phyloP scores from a whole-genome alignment of 2,113 vertebrate species.

The Silurus glanis region DNA sequence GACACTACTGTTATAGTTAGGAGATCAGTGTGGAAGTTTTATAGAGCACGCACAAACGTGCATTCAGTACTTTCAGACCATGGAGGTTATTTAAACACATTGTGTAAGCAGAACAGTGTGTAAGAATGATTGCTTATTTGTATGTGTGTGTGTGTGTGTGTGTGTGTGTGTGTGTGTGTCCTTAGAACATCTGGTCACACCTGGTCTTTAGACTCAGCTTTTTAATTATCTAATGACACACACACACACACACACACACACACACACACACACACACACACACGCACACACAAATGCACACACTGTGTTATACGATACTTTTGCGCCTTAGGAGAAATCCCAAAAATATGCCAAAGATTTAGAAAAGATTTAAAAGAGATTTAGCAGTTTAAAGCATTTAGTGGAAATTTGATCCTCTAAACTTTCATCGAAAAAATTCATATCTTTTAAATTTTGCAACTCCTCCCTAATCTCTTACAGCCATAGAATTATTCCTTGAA shows the following conservation, averaged over 20 bases:
- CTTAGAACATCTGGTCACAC: slow-evolving; percentile 14
- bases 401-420: background rate
- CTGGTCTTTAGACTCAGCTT: background rate
- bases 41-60: background rate
- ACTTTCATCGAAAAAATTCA: background rate
- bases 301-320: background rate
- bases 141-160: background rate
- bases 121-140: background rate
- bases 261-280: slow-evolving; percentile 3
- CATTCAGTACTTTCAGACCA: background rate
- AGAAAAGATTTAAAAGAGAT: background rate
- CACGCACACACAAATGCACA: background rate
- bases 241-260: slow-evolving; percentile 1
- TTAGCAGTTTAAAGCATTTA: background rate
- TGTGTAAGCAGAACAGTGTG: background rate
- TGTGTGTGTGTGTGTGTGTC: slow-evolving; percentile 11
- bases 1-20: background rate
- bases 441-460: background rate
- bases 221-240: background rate
- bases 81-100: background rate
- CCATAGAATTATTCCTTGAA: slow-evolving; percentile 12
- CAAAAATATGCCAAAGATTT: background rate
- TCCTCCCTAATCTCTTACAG: slow-evolving; percentile 6
- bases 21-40: background rate
- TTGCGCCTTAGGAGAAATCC: background rate